Evolutionary conservation across 2,888 invertebrate species (phyloP).

Genomic region (Tanaodytes sp.): DNA sequence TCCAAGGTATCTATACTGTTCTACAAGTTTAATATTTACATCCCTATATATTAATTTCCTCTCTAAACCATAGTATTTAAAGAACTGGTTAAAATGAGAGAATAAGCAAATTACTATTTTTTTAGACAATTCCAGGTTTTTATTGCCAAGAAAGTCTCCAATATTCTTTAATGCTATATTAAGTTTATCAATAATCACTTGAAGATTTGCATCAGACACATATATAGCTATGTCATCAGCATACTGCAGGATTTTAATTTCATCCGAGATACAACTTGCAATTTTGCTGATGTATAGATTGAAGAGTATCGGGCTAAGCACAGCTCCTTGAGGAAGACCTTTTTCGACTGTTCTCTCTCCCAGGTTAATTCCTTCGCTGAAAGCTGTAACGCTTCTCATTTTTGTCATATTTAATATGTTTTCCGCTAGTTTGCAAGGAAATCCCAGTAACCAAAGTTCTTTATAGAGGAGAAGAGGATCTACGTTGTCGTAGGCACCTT

Average conservation of each 20-base stretch:
- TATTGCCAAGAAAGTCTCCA: background rate
- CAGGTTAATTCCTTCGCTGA: background rate
- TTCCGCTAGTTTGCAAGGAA: background rate
- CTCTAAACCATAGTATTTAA: background rate
- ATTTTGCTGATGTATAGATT: background rate
- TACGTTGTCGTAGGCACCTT: background rate
- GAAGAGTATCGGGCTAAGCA: background rate
- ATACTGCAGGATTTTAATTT: background rate
- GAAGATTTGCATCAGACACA: background rate
- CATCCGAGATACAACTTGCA: background rate
- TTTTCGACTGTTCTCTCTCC: background rate
- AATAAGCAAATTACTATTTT: background rate
- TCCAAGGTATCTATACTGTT: background rate
- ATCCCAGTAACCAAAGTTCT: background rate
- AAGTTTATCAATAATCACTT: background rate
- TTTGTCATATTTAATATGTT: background rate
- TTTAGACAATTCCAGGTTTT: background rate
- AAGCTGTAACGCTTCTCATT: background rate
- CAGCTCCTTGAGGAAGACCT: background rate
- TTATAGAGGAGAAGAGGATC: background rate
- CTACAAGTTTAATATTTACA: background rate
- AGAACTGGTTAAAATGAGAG: background rate
- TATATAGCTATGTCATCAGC: background rate
- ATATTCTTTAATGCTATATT: background rate
- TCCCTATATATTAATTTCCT: background rate